Evolutionary conservation across 2,797 vertebrate species (phyloP), one percentile per base, ranked within the genome.

Genomic region (Trachurus trachurus): DNA sequence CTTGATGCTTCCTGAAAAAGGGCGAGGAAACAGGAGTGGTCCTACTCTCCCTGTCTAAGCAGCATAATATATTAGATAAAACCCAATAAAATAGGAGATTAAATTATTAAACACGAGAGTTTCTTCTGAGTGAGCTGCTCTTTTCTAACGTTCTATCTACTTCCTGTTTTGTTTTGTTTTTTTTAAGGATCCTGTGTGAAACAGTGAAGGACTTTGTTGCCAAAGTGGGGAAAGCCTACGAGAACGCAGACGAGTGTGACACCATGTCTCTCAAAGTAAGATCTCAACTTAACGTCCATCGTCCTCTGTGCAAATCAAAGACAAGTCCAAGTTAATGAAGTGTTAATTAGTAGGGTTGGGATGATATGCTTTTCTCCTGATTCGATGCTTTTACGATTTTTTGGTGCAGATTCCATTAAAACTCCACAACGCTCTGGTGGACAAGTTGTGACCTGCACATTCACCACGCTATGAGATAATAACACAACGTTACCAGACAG

Each of bases 191-290:
- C 83, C 95, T 99, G n/a, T 99, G 97, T 91, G 98, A 99, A 93
- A 99, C 98, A 0, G 96, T 99, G 80, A 99, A 98, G 94, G 98
- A 99, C 77, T 99, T 99, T 66, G 97, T 98, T 87, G 96, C 97
- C 94, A 99, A 98, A 96, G 97, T 99, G 54, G 98, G 97, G 22
- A 99, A 99, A 92, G 95, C 95, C 3, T 97, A 97, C 0, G 98
- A 99, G 84, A 98, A 97, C 56, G 75, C 94, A 5, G 96, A 97
- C 0, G 98, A 97, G 79, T 96, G 97, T 0, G 97, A 98, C 84
- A 94, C 94, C 0, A 96, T 99, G 96, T 96, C 98, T 81, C 85
- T 95, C 75, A 99, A 99, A 94, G 98, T 99, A 95, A 96, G 97
- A 26, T 19, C 15, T 13, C 3, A 50, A 9, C 0, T 21, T 2